Conservation (phyloP, 2,113 vertebrate species). For the Damaliscus lunatus region DNA sequence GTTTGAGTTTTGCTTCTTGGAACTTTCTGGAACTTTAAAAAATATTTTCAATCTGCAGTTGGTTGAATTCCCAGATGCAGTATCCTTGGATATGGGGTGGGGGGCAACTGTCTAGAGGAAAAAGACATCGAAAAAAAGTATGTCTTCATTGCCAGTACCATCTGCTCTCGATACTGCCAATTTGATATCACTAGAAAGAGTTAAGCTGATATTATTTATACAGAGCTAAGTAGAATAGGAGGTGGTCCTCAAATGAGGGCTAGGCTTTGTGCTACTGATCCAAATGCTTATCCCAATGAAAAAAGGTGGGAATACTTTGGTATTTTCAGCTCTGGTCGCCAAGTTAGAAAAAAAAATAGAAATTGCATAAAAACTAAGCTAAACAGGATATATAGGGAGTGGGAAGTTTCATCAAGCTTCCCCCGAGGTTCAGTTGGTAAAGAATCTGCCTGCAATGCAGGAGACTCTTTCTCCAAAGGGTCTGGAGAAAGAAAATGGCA, state of each 20-base stretch:
- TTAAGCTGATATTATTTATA: neutral
- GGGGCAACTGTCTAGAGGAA: neutral
- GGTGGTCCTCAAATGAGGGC: neutral
- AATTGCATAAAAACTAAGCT: neutral
- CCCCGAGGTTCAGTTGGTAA: neutral
- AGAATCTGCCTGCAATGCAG: fast-evolving
- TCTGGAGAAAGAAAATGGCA: neutral
- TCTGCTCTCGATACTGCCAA: neutral
- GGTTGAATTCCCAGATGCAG: neutral
- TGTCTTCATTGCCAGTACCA: neutral
- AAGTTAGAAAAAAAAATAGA: neutral
- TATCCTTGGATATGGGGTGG: fast-evolving
- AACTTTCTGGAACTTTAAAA: neutral
- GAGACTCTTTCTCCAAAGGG: neutral
- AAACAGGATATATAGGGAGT: neutral
- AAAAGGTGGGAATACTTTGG: neutral
- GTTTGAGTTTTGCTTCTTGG: neutral
- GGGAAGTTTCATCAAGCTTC: neutral
- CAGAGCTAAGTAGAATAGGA: neutral
- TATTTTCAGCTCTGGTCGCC: neutral
- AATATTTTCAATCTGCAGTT: neutral
- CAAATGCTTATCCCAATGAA: neutral
- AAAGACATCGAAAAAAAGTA: neutral
- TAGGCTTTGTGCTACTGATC: neutral
- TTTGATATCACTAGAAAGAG: neutral